Conservation (phyloP, 2,888 invertebrate species). For the Andrena hattorfiana region DNA sequence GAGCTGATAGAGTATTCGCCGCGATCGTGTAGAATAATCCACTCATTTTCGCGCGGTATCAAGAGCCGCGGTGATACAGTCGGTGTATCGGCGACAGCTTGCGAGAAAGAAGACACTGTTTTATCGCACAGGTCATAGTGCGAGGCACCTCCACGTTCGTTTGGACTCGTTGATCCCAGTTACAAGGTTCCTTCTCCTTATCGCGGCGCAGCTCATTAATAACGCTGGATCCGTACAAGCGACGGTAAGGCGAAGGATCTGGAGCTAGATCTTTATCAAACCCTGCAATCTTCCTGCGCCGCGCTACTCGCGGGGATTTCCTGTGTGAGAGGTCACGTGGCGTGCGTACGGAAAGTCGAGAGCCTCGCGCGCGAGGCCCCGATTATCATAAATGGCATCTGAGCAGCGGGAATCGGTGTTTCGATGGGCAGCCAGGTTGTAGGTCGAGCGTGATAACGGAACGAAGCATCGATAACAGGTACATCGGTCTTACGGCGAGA, state of each 20-base stretch:
- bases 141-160: background rate
- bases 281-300: constrained; percentile 43
- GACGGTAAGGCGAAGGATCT: constrained; percentile 27
- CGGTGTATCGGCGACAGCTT: too few species aligned
- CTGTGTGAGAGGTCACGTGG: constrained; percentile 33
- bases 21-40: too few species aligned
- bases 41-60: too few species aligned
- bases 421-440: constrained; percentile 49
- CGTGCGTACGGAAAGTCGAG: constrained; percentile 41
- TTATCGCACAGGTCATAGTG: too few species aligned
- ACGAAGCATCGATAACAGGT: constrained; percentile 48
- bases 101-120: too few species aligned
- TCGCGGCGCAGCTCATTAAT: constrained; percentile 42
- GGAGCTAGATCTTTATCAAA: constrained; percentile 39
- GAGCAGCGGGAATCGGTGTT: constrained; percentile 44
- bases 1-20: too few species aligned
- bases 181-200: constrained; percentile 26
- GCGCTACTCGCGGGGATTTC: constrained; percentile 6
- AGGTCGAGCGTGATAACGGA: constrained; percentile 43
- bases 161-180: constrained; percentile 3
- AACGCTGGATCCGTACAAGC: constrained; percentile 42
- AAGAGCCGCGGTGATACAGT: too few species aligned
- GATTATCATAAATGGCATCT: constrained; percentile 66
- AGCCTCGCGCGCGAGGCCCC: constrained; percentile 19
- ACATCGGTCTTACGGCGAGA: constrained; percentile 47